Evolutionary conservation across 2,888 invertebrate genomes (phyloP), one percentile per base, ranked within the genome.

Genomic region (Nemapogon koenigi): DNA sequence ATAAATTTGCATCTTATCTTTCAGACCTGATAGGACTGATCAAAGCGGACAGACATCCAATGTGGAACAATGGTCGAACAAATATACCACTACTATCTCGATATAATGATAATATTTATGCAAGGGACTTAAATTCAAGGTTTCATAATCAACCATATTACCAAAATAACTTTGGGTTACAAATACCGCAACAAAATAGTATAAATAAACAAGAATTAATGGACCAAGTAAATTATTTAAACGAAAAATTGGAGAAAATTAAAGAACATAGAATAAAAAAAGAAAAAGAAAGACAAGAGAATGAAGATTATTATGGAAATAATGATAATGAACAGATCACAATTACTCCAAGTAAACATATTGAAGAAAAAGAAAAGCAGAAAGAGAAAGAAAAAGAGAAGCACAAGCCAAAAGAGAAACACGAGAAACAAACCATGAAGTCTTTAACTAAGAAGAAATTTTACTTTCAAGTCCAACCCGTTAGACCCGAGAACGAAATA

Each of bases 391-490:
- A 15, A 4, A 30, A 15, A 4, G 14, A 16, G 8, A 30, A 30
- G 14, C n/a, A n/a, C n/a, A n/a, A n/a, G n/a, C n/a, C n/a, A n/a
- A 22, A 22, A 22, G 22, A 22, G 6, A 22, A 8, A 32, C 15
- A 28, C 7, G 31, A 16, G 38, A 19, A 28, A 26, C 17, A 11
- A 38, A 30, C 16, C 39, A 38, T 14, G 28, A 16, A 22, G 42
- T 28, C 41, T 3, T n/a, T 52, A n/a, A 49, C 28, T 16, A 51
- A 46, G 29, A 50, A 38, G 18, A 53, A 47, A 28, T 52, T 59
- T 37, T 50, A 49, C 29, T 53, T 50, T 18, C 58, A 57, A 53
- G 56, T 45, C 1, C 40, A 50, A 35, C 52, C 59, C 6, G 59
- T 64, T 3, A 42, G 48, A 22, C 62, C 61, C 1, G 51, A 52